These are phyloP conservation scores for Leucania comma DNA, from an alignment of 2,888 invertebrate genomes.

Conservation along the genomic window DNA sequence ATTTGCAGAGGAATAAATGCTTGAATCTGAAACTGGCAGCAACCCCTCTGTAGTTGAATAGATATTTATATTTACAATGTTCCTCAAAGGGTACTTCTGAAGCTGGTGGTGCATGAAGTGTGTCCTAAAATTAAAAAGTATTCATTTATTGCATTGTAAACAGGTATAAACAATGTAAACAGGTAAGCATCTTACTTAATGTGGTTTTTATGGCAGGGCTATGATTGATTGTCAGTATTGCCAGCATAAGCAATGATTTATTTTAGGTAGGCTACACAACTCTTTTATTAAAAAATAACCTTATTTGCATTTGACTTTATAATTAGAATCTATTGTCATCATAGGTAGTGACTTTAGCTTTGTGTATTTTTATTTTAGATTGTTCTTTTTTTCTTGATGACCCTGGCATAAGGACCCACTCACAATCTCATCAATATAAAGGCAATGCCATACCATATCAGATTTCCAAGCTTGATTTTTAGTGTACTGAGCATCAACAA, in stretches of 20 bases:
- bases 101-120: slow-evolving; percentile 95
- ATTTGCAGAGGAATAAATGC: slow-evolving; percentile 97
- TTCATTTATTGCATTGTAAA: neutral
- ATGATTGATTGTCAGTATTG: neutral
- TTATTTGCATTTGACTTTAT: no score
- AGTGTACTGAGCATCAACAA: slow-evolving; percentile 98
- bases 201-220: neutral
- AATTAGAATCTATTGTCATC: no score
- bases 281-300: no score
- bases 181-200: neutral
- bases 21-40: slow-evolving; percentile 99
- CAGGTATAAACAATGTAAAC: neutral
- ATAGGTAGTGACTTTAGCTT: no score
- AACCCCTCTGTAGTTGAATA: slow-evolving; percentile 99
- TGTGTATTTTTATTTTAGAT: neutral
- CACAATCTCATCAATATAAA: neutral
- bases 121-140: slow-evolving; percentile 92
- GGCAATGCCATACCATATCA: slow-evolving; percentile 91
- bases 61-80: slow-evolving; percentile 97
- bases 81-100: slow-evolving; percentile 96
- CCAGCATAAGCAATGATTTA: neutral
- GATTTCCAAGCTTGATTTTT: slow-evolving; percentile 99
- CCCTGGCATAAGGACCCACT: neutral
- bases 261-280: neutral
- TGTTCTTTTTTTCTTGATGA: neutral